A percentile compares a stretch with the other conserved stretches of the same genome.
phyloP scores from a whole-genome alignment of 2,113 vertebrate genomes.

The Thermophis baileyi region DNA sequence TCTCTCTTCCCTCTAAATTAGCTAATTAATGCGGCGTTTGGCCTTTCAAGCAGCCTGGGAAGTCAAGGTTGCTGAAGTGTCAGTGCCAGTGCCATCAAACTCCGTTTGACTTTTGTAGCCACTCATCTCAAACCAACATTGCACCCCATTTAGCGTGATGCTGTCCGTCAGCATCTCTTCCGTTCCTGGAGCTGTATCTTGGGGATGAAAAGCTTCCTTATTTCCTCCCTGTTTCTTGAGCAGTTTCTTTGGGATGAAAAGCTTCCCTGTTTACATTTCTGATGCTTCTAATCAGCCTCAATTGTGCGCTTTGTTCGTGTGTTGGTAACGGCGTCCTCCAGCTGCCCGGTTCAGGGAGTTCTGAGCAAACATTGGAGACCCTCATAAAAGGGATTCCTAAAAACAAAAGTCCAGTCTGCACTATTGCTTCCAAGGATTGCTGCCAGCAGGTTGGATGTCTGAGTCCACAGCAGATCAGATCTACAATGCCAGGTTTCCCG shows the following conservation, averaged over 20 bases:
- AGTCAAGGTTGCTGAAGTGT: conserved; percentile 20
- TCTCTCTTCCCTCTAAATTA: conserved; percentile 13
- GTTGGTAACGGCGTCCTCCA: conserved; percentile 21
- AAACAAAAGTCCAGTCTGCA: conserved; percentile 12
- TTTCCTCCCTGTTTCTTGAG: neutral
- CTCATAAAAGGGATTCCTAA: neutral
- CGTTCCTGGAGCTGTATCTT: neutral
- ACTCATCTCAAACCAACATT: neutral
- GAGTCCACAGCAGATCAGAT: neutral
- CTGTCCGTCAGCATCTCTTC: neutral
- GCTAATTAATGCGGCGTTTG: neutral
- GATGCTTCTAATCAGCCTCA: neutral
- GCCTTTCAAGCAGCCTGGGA: conserved; percentile 9
- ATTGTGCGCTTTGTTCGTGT: neutral
- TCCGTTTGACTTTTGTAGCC: conserved; percentile 28
- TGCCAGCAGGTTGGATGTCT: neutral
- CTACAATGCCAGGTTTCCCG: neutral
- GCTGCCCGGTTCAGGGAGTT: conserved; percentile 33
- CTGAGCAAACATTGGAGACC: conserved; percentile 38
- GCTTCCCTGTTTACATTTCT: conserved; percentile 18
- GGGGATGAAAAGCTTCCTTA: conserved; percentile 15
- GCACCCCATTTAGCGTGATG: neutral
- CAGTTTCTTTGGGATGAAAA: conserved; percentile 21
- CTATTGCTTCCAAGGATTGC: neutral
- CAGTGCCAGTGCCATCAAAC: neutral